Base-by-base conservation (phyloP, 2,888 invertebrate genomes). In the Melanargia galathea region DNA sequence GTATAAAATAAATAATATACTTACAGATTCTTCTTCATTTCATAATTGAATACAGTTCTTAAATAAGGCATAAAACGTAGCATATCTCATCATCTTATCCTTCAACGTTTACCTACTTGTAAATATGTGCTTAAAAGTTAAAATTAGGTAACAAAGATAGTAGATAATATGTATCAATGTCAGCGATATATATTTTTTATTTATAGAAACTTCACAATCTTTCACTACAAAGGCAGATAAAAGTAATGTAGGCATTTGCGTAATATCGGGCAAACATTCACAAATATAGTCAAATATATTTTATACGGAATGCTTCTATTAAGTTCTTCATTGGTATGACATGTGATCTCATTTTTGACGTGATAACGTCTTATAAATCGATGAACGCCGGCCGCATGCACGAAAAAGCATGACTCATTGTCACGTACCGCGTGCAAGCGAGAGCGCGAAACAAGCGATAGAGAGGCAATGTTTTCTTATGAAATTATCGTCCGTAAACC, bases 151-250 rank as follows among this genome's bases (percentile, higher is more conserved):
- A 13, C 13, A 35, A 35, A 35, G 35, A 35, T 35, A 35, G 35
- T n/a, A n/a, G 35, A 13, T 35, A 13, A 13, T 6, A 43, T 6
- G 6, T 30, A 30, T 30, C 30, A 30, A 8, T 30, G 8, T 30
- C 30, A 30, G 6, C 8, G 10, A 30, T 7, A 18, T 33, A 3
- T 30, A 10, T 51, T 30, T 33, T 51, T 33, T 30, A 16, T 48
- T n/a, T 48, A 13, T 13, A 20, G 11, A 26, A 26, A 3, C 26
- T n/a, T 26, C 26, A 26, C n/a, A 2, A 49, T 49, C 8, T 49
- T 49, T 8, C 48, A 22, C 24, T 48, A n/a, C 26, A 16, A 49
- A 16, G 26, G 6, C n/a, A 33, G n/a, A 51, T 30, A 51, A 51
- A 51, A 49, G 16, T 30, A 16, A 30, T 2, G 7, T 13, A 24